Base-by-base conservation (phyloP, 2,888 invertebrate species). In the Ischnus inquisitorius region DNA sequence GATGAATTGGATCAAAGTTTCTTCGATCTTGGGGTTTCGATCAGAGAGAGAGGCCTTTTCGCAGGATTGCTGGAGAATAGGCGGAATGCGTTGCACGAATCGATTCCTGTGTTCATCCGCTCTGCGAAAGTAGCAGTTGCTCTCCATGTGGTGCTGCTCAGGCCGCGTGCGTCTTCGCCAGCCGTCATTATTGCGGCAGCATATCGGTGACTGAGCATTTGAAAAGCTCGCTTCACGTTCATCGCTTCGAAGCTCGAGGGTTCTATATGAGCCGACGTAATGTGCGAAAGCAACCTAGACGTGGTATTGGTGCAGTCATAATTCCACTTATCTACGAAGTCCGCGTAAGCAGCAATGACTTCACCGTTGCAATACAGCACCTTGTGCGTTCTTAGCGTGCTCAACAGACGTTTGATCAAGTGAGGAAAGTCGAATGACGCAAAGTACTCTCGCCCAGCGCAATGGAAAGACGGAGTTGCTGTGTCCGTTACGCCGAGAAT, bases 171-270 rank as follows among this genome's bases (percentile, higher is more conserved):
- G 85, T 34, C 34, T 34, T 34, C 34, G 34, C 86, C 79, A 10
- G 85, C 85, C 4, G 71, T 82, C 10, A 12, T 22, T 12, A 86
- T 84, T 10, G 85, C 80, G 10, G 69, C 67, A 0, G 80, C 69
- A 57, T 54, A 84, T 28, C 43, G 68, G 34, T 79, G 60, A 10
- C 85, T 80, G 4, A 87, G 48, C 2, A 85, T 64, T 77, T 87
- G 85, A 22, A 87, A 86, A 2, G 85, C 83, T 25, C 79, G 46
- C 57, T 86, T 84, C 0, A 87, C 84, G 34, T 87, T 87, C 85
- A 86, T 87, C 51, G 80, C 64, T 79, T 85, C 78, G 12, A 82
- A 85, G 34, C 34, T 5, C 8, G 48, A 68, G 8, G 83, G 85
- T 3, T 14, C 10, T 6, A 87, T 8, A 46, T 85, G 85, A 0